Evolutionary conservation across 2,113 vertebrate genomes (phyloP).

Genomic region (Coregonus clupeaformis): DNA sequence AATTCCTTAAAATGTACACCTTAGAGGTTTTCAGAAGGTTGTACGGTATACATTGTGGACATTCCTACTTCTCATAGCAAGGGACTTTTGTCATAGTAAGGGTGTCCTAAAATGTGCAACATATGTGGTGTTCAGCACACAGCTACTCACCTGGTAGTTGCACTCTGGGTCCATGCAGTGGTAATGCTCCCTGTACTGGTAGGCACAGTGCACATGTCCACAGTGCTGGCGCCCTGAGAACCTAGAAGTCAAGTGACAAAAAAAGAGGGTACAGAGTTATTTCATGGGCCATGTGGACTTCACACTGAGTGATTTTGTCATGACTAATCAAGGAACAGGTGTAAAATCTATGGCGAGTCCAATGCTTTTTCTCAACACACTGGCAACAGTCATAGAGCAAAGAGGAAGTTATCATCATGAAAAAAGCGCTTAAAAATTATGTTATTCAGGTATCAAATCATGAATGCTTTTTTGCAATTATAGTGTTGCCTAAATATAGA

Average conservation of each 20-base stretch:
- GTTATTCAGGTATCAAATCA: background rate
- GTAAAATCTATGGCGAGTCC: slow-evolving; percentile 12
- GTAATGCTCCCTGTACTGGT: slow-evolving; percentile 98
- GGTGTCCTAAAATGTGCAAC: background rate
- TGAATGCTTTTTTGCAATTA: background rate
- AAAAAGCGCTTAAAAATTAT: background rate
- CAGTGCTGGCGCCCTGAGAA: slow-evolving; percentile 99
- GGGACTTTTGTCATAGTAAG: too few species aligned
- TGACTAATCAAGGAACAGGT: background rate
- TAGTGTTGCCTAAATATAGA: too few species aligned
- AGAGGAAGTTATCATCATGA: background rate
- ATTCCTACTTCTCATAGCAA: too few species aligned
- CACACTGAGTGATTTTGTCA: background rate
- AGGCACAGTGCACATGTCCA: slow-evolving; percentile 96
- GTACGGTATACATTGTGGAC: too few species aligned
- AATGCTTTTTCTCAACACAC: background rate
- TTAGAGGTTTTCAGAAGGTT: too few species aligned
- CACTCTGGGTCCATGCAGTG: slow-evolving; percentile 99
- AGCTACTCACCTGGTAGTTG: slow-evolving; percentile 93
- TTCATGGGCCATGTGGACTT: background rate
- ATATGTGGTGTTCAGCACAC: slow-evolving; percentile 37
- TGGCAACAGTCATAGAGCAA: background rate
- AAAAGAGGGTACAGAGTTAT: slow-evolving; percentile 18
- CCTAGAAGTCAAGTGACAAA: slow-evolving; percentile 66
- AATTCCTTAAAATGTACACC: too few species aligned